Conservation (phyloP, 2,113 vertebrate species). For the Ceyx margarethae region DNA sequence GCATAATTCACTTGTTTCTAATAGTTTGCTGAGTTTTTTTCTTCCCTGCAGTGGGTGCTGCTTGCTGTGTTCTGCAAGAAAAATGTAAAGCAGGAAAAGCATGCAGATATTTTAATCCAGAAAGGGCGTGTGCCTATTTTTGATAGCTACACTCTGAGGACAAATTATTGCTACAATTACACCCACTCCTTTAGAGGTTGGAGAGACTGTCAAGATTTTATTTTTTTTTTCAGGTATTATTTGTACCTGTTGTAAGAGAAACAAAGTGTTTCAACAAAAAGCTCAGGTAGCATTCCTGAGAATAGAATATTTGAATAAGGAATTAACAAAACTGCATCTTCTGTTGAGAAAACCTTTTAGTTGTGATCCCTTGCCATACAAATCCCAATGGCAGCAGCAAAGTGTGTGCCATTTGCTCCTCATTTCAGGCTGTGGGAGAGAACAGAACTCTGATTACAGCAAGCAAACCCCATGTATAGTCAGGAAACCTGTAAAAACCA, state of each 20-base stretch:
- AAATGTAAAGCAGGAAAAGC: not conserved
- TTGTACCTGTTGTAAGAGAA: not conserved
- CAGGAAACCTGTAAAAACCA: not conserved
- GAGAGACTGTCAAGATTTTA: not conserved
- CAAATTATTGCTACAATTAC: not conserved
- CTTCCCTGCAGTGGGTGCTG: not conserved
- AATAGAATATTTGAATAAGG: not conserved
- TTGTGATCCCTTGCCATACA: not conserved
- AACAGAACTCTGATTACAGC: not conserved
- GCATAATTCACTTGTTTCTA: slow-evolving; percentile 18
- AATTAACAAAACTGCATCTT: not conserved
- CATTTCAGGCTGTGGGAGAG: not conserved
- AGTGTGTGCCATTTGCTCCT: not conserved
- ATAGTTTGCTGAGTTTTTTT: not conserved
- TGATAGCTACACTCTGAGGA: not conserved
- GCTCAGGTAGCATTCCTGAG: not conserved
- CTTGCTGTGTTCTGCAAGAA: not conserved
- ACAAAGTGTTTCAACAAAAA: not conserved
- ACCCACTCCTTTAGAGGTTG: not conserved
- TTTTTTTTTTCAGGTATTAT: not conserved
- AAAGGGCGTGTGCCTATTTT: not conserved
- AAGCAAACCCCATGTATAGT: not conserved
- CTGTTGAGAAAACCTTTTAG: not conserved
- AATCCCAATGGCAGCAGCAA: not conserved
- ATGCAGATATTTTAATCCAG: not conserved